phyloP scores from a whole-genome alignment of 2,888 invertebrate genomes.

The Thumatha senex region DNA sequence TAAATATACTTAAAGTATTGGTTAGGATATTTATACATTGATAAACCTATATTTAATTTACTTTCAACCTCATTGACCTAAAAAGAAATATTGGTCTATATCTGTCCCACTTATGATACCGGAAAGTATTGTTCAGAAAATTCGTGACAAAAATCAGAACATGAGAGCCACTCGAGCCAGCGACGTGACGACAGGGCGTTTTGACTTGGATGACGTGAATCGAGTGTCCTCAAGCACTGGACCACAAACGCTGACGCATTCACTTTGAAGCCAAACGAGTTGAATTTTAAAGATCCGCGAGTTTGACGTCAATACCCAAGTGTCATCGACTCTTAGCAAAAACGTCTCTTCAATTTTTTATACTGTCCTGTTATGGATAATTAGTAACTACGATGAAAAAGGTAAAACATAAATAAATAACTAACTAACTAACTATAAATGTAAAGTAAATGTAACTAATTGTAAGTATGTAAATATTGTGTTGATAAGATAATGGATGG shows the following conservation, averaged over 20 bases:
- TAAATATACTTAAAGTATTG: too few relatives aligned
- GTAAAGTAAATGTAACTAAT: too few relatives aligned
- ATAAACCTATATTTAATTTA: background rate
- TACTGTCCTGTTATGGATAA: constrained; percentile 45
- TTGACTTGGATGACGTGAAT: constrained; percentile 49
- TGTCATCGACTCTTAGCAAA: constrained; percentile 45
- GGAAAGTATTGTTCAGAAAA: constrained; percentile 32
- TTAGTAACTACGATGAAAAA: constrained; percentile 44
- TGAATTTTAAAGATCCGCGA: constrained; percentile 54
- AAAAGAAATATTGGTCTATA: constrained; percentile 15
- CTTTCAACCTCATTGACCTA: background rate
- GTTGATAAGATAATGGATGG: too few relatives aligned
- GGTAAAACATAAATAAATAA: background rate
- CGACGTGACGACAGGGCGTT: constrained; percentile 45
- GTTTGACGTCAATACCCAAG: constrained; percentile 60
- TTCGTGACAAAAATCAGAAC: constrained; percentile 44
- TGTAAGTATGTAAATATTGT: too few relatives aligned
- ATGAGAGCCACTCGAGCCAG: constrained; percentile 31
- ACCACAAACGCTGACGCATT: constrained; percentile 66
- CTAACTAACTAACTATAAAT: background rate
- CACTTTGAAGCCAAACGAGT: constrained; percentile 61
- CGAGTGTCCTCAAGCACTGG: constrained; percentile 52
- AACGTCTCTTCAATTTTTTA: constrained; percentile 58
- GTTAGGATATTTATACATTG: too few relatives aligned
- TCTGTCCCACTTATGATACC: constrained; percentile 12